Conservation (phyloP, 2,113 vertebrate species). For the Odontesthes bonariensis region DNA sequence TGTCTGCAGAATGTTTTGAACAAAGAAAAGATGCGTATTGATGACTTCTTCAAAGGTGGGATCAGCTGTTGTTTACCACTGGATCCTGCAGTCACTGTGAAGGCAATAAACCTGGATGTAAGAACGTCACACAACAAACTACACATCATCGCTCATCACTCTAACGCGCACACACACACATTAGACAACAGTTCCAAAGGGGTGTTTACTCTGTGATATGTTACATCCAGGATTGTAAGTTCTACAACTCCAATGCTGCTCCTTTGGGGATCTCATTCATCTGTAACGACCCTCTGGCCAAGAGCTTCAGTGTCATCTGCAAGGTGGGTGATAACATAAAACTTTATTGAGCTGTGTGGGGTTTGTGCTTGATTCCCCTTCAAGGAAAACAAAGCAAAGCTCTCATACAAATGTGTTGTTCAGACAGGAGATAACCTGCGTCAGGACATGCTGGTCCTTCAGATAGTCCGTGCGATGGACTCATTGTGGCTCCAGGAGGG, state of each 20-base stretch:
- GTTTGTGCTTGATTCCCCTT: neutral
- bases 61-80: slow-evolving; percentile 88
- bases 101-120: slow-evolving; percentile 88
- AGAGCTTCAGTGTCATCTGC: slow-evolving; percentile 91
- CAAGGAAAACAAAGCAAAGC: neutral
- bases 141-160: neutral
- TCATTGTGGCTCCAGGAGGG: slow-evolving; percentile 93
- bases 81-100: slow-evolving; percentile 88
- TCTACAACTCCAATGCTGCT: slow-evolving; percentile 93
- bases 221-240: slow-evolving; percentile 87
- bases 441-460: slow-evolving; percentile 97
- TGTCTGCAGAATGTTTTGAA: slow-evolving; percentile 82
- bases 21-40: slow-evolving; percentile 82
- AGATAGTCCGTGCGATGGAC: slow-evolving; percentile 95
- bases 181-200: neutral
- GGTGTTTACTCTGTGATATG: slow-evolving; percentile 11
- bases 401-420: slow-evolving; percentile 2
- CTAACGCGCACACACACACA: too few species aligned
- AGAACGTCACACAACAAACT: slow-evolving; percentile 37
- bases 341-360: neutral
- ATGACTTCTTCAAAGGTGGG: slow-evolving; percentile 85
- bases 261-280: slow-evolving; percentile 92
- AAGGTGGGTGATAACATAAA: slow-evolving; percentile 82
- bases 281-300: slow-evolving; percentile 89
- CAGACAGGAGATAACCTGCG: slow-evolving; percentile 94